These are phyloP conservation scores for Nomada fabriciana DNA, from an alignment of 2,888 invertebrate species.

Conservation along the genomic window DNA sequence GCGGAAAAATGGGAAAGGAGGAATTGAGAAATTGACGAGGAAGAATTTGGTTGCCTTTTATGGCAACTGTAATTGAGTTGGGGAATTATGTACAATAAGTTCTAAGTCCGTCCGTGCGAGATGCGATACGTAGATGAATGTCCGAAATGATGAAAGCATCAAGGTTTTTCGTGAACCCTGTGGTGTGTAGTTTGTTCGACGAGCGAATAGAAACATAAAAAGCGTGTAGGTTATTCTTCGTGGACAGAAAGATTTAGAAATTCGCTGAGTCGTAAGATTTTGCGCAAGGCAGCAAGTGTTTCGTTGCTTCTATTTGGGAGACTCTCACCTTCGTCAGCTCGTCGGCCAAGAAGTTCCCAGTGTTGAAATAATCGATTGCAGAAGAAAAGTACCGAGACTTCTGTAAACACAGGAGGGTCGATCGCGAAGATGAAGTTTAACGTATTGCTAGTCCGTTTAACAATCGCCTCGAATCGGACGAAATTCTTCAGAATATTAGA, in stretches of 20 bases:
- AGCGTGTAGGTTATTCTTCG: background rate
- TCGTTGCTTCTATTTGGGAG: slow-evolving; percentile 1
- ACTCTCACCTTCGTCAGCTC: background rate
- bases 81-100: background rate
- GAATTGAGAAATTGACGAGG: background rate
- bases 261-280: background rate
- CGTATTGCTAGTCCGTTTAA: slow-evolving; percentile 6
- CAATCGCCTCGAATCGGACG: background rate
- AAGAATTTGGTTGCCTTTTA: background rate
- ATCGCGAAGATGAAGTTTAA: background rate
- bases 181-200: background rate
- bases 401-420: background rate
- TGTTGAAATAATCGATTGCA: background rate
- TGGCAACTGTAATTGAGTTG: background rate
- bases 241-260: slow-evolving; percentile 8
- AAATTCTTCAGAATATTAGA: background rate
- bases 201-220: background rate
- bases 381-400: background rate
- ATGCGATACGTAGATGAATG: background rate
- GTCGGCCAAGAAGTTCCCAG: background rate
- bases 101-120: background rate
- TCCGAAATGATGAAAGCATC: background rate
- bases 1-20: background rate
- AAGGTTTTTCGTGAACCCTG: background rate
- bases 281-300: background rate